Evolutionary conservation across 2,113 vertebrate genomes (phyloP).

Genomic region (Opisthocomus hoazin): DNA sequence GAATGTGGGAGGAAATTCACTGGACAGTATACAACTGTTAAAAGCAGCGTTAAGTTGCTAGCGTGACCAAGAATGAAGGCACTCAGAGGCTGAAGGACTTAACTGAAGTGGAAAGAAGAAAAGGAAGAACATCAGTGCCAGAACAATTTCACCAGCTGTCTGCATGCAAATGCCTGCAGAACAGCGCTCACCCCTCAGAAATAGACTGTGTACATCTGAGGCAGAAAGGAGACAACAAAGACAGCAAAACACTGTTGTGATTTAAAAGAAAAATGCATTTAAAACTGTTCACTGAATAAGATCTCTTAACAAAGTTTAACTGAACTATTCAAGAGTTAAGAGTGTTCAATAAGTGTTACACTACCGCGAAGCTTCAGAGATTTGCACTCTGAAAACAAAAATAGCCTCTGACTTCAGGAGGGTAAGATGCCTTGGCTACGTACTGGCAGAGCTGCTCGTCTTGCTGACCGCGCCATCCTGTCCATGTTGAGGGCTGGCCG

Average conservation of each 20-base stretch:
- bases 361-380: not conserved
- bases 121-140: not conserved
- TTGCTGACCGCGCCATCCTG: slow-evolving; percentile 81
- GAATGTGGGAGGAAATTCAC: not conserved
- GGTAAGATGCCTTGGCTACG: not conserved
- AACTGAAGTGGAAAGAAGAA: not conserved
- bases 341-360: not conserved
- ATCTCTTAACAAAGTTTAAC: not conserved
- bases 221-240: not conserved
- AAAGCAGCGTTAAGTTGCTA: not conserved
- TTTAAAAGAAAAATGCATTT: not conserved
- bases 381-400: not conserved
- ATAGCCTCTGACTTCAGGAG: not conserved
- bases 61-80: not conserved
- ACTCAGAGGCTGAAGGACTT: not conserved
- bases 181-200: not conserved
- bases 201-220: not conserved
- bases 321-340: not conserved
- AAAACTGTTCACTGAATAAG: not conserved
- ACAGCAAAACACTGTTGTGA: not conserved
- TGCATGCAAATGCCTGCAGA: not conserved
- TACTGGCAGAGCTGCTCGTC: slow-evolving; percentile 83
- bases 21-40: not conserved
- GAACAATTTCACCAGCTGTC: not conserved
- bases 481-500: slow-evolving; percentile 86